These are phyloP conservation scores for Acanthosepion esculentum DNA, from an alignment of 2,888 invertebrate species.

Conservation along the genomic window DNA sequence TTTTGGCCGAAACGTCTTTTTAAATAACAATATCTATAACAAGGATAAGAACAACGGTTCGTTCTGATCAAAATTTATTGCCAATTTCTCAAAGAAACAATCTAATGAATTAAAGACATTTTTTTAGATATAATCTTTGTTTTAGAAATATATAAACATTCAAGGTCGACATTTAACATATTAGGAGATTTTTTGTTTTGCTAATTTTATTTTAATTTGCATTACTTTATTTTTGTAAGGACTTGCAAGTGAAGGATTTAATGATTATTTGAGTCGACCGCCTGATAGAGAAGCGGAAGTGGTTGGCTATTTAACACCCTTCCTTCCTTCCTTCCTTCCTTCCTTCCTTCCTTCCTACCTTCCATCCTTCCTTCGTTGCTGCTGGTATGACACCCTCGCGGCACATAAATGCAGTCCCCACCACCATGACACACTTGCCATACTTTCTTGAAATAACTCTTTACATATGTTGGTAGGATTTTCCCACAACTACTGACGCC, in stretches of 20 bases:
- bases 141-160: too few relatives aligned
- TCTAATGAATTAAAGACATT: too few relatives aligned
- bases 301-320: not conserved
- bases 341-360: not conserved
- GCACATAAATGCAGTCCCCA: not conserved
- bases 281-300: not conserved
- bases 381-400: not conserved
- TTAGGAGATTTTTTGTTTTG: too few relatives aligned
- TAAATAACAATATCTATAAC: too few relatives aligned
- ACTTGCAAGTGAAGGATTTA: not conserved
- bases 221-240: not conserved
- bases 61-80: too few relatives aligned
- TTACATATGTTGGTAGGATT: not conserved
- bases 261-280: not conserved
- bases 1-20: too few relatives aligned
- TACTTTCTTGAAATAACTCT: not conserved
- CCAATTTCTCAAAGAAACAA: too few relatives aligned
- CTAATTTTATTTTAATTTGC: not conserved
- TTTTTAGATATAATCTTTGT: too few relatives aligned
- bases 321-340: not conserved
- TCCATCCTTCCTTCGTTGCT: not conserved
- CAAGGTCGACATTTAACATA: too few relatives aligned
- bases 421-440: not conserved
- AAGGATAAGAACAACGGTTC: too few relatives aligned
- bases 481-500: not conserved